Base-by-base conservation (phyloP, 1,140 invertebrate genomes). In the Temnothorax longispinosus region DNA sequence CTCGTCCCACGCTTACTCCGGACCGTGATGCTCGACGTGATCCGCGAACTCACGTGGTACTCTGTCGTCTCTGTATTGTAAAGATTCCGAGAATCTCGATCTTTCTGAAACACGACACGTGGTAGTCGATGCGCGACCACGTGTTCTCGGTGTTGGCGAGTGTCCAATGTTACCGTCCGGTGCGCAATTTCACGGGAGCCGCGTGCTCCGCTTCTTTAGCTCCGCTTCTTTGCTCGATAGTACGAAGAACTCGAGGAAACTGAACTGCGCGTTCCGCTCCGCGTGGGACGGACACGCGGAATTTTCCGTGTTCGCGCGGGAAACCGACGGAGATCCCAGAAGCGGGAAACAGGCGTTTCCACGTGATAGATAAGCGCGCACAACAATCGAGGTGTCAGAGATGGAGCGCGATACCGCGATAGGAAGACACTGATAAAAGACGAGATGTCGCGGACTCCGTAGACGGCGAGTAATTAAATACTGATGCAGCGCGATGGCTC, bases 381-480 rank as follows among this genome's bases (percentile, higher is more conserved):
- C 35, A 3, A 11, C 5, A 2, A 8, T 3, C 11, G 21, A 8
- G 18, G 62, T n/a, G 41, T 52, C 11, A 3, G n/a, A 15, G n/a
- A 44, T 58, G 18, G 38, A 41, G 21, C n/a, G n/a, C 10, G 38
- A 18, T 35, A 44, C 15, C 32, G 7, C 27, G 21, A 3, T 7
- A 21, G 11, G 11, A 13, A 15, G 18, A 38, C n/a, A 75, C 72
- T 27, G 72, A 75, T 52, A 75, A 56, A 11, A 13, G 52, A 3
- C 32, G 8, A 81, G 64, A 47, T 27, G 21, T 18, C 54, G 50
- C 10, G 27, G 18, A n/a, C 5, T 27, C 41, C n/a, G 52, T 13
- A 18, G 32, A 80, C n/a, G 67, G 18, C 54, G 54, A 32, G 58
- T 41, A 75, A 84, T 84, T 74, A 75, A 56, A 60, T 44, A 84